Evolutionary conservation across 2,113 vertebrate genomes (phyloP), one percentile per base, ranked within the genome.

Genomic region (Podiceps cristatus): DNA sequence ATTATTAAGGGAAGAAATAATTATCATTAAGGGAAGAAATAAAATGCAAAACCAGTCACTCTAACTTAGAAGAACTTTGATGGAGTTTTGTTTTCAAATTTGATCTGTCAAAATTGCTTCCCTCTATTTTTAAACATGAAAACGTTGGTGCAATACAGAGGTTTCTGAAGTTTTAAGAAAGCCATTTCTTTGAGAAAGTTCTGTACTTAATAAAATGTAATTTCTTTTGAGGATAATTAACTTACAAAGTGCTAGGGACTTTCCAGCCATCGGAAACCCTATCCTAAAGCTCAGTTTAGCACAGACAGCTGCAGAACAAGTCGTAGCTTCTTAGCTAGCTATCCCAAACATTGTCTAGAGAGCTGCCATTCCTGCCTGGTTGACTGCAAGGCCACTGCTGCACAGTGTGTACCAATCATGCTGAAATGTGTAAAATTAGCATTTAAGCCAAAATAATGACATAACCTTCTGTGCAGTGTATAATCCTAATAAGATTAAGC

Each of bases 341-440:
- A 67, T 95, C 78, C 13, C 28, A 86, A 75, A 96, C 85, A 44
- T 88, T 94, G 76, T 52, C 63, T 95, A 68, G 71, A 79, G 56
- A 91, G 42, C 75, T 96, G 29, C 69, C 77, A 88, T 97, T 96
- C 59, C 44, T 91, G 35, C 63, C 49, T 93, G 72, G 12, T 86
- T 58, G 73, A 64, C 53, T 91, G 56, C 60, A 93, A 91, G 86
- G 80, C 56, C 47, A 47, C 80, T 74, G 35, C 88, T 97, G 50
- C 94, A 74, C 81, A 85, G 72, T 73, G n/a, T 7, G 3, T 96
- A 78, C 56, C 66, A 68, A 42, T 95, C 88, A 76, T 49, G 52
- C 67, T 94, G 74, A 97, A 97, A 97, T 83, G 50, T 94, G 96
- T 97, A 94, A 98, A 97, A 95, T 96, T 88, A 97, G 78, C n/a